Evolutionary conservation across 2,888 invertebrate genomes (phyloP), one percentile per base, ranked within the genome.

Genomic region (Chaitophorus viminalis): DNA sequence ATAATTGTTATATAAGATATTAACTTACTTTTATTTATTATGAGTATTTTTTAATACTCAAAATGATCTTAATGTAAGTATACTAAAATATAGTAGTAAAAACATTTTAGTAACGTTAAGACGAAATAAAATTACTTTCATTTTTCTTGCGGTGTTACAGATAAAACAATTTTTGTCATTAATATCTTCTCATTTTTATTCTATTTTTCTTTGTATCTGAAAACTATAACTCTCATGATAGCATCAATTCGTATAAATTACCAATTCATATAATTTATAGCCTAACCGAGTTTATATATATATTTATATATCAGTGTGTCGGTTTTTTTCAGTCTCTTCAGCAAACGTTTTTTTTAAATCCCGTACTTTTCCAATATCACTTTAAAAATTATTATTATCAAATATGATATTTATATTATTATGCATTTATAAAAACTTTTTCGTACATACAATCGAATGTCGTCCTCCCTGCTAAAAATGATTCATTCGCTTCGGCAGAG

Each of bases 181-280:
- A 60, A 21, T 60, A 60, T 60, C 60, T 60, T 25, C 21, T 60
- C 21, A 3, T 21, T 60, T 1, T 60, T 18, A 25, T 60, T 60
- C 60, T 25, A 46, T 46, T 60, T 60, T 3, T 60, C 25, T 60
- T 60, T 60, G 46, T 60, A 18, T 60, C 25, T 60, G 60, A 21
- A 60, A 60, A 60, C 60, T 21, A 25, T 25, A 21, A 60, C 21
- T 60, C 25, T 68, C 68, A 11, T 11, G 11, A 68, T 25, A 68
- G n/a, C 68, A 25, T 68, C 68, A 29, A 68, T 68, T 29, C 68
- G 68, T 21, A 68, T 68, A 68, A 68, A 68, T 68, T 68, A 68
- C 68, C 46, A 11, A 68, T 68, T 68, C 29, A 8, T 4, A 68
- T 68, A 68, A 68, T 25, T 68, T n/a, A 68, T 25, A n/a, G 68